A percentile compares a stretch with the other conserved stretches of the same genome.
phyloP scores from a whole-genome alignment of 1,140 invertebrate species.

The Leguminivora glycinivorella region DNA sequence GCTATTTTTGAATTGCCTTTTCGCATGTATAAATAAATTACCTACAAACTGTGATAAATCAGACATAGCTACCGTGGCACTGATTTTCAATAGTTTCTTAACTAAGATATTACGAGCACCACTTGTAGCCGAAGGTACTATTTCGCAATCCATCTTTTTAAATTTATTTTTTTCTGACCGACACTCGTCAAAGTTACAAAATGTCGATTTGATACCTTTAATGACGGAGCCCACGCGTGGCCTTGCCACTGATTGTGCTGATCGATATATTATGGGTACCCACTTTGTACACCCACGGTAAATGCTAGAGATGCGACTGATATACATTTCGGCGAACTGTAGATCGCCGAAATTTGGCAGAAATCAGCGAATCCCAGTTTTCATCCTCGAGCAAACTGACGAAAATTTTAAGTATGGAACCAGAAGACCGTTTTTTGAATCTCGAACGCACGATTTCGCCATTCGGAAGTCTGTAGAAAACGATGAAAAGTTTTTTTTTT shows the following conservation, averaged over 20 bases:
- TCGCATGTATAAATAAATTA: no score
- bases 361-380: no score
- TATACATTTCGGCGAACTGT: not conserved
- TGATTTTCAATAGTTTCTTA: not conserved
- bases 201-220: slow-evolving; percentile 16
- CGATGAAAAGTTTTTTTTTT: no score
- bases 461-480: no score
- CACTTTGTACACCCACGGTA: not conserved
- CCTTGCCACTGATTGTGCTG: slow-evolving; percentile 22
- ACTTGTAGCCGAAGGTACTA: not conserved
- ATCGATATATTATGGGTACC: slow-evolving; percentile 19
- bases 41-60: not conserved
- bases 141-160: not conserved
- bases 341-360: not conserved
- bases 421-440: no score
- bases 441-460: no score
- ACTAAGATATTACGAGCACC: not conserved
- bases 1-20: no score
- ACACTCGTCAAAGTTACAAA: slow-evolving; percentile 19
- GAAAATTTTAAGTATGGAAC: no score
- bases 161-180: not conserved
- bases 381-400: no score
- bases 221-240: slow-evolving; percentile 7
- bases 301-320: not conserved
- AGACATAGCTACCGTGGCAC: no score